Base-by-base conservation (phyloP, 2,797 vertebrate genomes). In the Urophycis tenuis region DNA sequence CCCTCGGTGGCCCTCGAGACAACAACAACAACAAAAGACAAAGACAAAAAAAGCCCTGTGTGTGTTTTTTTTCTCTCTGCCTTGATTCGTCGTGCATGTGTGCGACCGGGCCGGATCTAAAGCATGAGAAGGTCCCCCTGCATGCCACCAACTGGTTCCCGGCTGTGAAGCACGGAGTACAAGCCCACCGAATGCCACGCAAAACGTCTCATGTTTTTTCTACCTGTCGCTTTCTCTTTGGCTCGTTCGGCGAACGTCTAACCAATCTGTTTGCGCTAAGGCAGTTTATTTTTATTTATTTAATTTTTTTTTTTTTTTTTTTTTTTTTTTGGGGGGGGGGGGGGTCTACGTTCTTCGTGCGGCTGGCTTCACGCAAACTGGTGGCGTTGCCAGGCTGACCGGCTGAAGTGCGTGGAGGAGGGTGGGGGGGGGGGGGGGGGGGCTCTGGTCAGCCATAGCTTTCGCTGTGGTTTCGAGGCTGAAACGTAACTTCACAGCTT, bases 31-130 rank as follows among this genome's bases (percentile, higher is more conserved):
- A n/a, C n/a, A n/a, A n/a, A n/a, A n/a, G n/a, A n/a, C n/a, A n/a
- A n/a, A n/a, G n/a, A n/a, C n/a, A 67, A 29, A n/a, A 29, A 29
- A 25, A 29, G 1, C 60, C 60, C 25, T 67, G 25, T 67, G 60
- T 67, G n/a, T n/a, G n/a, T n/a, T n/a, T n/a, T n/a, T n/a, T n/a
- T n/a, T n/a, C n/a, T 67, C 29, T 77, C 77, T 81, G 71, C 79
- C 78, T 87, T 88, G 79, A 81, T 88, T n/a, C 9, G 87, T 91
- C n/a, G 89, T 92, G 92, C 92, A 93, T 93, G 91, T 81, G 33
- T 82, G 86, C 85, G 83, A 87, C 11, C 9, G 84, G 82, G 84
- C 87, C 81, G 88, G 85, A 87, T 82, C 76, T 72, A 80, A n/a
- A 92, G 93, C 92, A 93, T 93, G 92, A 88, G 74, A 87, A 87